Percentiles rank a stretch among this genome's conserved stretches.
Conservation (phyloP, 2,888 invertebrate genomes). For the Ectobius pallidus region DNA sequence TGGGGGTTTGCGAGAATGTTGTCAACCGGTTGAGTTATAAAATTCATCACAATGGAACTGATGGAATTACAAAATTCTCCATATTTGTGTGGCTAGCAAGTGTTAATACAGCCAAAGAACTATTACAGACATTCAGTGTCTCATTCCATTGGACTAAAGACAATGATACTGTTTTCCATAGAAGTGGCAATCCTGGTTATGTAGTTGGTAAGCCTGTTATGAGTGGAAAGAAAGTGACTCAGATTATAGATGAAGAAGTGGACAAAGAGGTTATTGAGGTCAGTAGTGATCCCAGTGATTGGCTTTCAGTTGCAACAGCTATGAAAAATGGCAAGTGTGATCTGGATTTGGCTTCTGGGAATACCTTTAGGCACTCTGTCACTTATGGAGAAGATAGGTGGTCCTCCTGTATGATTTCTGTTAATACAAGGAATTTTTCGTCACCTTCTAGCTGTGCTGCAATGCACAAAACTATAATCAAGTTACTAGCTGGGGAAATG, state of each 20-base stretch:
- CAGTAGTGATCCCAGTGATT: conserved; percentile 44
- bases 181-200: conserved; percentile 83
- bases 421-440: conserved; percentile 50
- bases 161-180: conserved; percentile 47
- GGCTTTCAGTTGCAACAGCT: conserved; percentile 51
- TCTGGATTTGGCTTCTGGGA: neutral
- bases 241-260: conserved; percentile 46
- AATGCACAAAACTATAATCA: conserved; percentile 51
- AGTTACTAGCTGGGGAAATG: conserved; percentile 47
- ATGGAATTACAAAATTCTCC: conserved; percentile 55
- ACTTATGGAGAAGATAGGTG: conserved; percentile 52
- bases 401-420: conserved; percentile 48
- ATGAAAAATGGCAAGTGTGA: conserved; percentile 49
- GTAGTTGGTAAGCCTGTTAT: conserved; percentile 67
- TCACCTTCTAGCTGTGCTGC: conserved; percentile 48
- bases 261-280: conserved; percentile 46
- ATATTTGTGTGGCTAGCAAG: conserved; percentile 55
- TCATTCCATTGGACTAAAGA: conserved; percentile 43
- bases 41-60: conserved; percentile 57
- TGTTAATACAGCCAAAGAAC: conserved; percentile 45
- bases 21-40: conserved; percentile 53
- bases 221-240: conserved; percentile 54
- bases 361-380: conserved; percentile 47
- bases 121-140: conserved; percentile 36
- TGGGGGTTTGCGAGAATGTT: conserved; percentile 52